A percentile compares a stretch with the other conserved stretches of the same genome.
Conservation (phyloP, 1,140 invertebrate genomes). For the Pseudomyrmex cubaensis region DNA sequence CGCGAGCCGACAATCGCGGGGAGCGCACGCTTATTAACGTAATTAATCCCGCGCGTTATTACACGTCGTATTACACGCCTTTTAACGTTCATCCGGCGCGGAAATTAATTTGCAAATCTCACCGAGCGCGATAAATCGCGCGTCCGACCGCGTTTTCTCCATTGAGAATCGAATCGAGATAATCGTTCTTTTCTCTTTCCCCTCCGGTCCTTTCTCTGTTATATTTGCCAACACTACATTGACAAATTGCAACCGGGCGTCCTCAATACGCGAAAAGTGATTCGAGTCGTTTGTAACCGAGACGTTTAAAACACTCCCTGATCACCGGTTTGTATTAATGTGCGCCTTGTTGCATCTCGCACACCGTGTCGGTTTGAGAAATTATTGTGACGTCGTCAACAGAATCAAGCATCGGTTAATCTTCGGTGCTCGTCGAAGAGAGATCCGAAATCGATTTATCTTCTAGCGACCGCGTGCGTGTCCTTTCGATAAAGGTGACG, state of each 20-base stretch:
- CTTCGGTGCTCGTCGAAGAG: slow-evolving; percentile 8
- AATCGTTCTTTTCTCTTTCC: no score
- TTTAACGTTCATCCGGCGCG: background rate
- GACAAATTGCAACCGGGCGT: background rate
- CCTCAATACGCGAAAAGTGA: background rate
- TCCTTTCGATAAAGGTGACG: slow-evolving; percentile 28
- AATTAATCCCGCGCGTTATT: slow-evolving; percentile 23
- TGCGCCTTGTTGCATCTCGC: background rate
- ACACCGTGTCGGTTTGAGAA: slow-evolving; percentile 22
- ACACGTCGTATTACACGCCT: slow-evolving; percentile 24
- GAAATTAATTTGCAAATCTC: background rate
- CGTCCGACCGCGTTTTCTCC: no score
- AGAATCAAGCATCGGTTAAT: slow-evolving; percentile 38
- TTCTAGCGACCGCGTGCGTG: background rate
- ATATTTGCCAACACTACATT: no score
- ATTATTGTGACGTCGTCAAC: slow-evolving; percentile 56
- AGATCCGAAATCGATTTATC: slow-evolving; percentile 53
- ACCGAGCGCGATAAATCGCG: background rate
- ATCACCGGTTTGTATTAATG: slow-evolving; percentile 49
- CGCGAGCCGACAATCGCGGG: background rate
- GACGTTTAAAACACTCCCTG: slow-evolving; percentile 27
- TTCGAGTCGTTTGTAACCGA: background rate
- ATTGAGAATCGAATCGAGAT: no score
- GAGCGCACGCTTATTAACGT: slow-evolving; percentile 10
- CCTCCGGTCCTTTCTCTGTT: no score